Evolutionary conservation across 2,113 vertebrate genomes (phyloP).

Genomic region (Hirundichthys speculiger): DNA sequence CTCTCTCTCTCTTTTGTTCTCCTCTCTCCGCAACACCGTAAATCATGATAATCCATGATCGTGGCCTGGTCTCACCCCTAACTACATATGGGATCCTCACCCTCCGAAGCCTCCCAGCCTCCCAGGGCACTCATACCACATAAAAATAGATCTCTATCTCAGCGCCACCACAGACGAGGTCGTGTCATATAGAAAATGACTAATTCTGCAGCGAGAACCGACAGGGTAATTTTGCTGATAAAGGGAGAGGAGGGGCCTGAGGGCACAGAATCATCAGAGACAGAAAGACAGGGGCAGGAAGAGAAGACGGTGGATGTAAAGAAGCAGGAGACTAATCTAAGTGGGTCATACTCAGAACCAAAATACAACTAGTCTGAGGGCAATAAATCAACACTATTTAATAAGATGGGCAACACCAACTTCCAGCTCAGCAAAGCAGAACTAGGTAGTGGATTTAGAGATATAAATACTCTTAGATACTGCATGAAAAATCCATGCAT

Average conservation of each 20-base stretch:
- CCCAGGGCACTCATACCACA: slow-evolving; percentile 72
- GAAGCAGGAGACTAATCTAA: slow-evolving; percentile 59
- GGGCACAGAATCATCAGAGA: slow-evolving; percentile 57
- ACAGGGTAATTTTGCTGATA: slow-evolving; percentile 78
- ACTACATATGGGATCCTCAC: slow-evolving; percentile 75
- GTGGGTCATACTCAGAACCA: slow-evolving; percentile 68
- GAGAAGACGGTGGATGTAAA: slow-evolving; percentile 46
- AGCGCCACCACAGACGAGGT: slow-evolving; percentile 75
- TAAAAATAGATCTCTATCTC: slow-evolving; percentile 80
- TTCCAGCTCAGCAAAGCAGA: slow-evolving; percentile 60
- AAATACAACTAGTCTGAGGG: slow-evolving; percentile 69
- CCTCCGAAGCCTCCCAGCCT: slow-evolving; percentile 67
- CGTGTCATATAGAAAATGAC: slow-evolving; percentile 78
- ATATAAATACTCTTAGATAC: not conserved
- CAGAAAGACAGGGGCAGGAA: slow-evolving; percentile 49
- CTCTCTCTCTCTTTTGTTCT: slow-evolving; percentile 11
- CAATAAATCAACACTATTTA: slow-evolving; percentile 75
- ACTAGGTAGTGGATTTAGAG: slow-evolving; percentile 37
- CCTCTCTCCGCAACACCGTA: slow-evolving; percentile 62
- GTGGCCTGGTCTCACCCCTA: slow-evolving; percentile 76
- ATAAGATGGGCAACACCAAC: slow-evolving; percentile 56
- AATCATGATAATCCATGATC: slow-evolving; percentile 80
- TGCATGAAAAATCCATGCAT: no score
- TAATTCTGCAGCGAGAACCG: slow-evolving; percentile 69
- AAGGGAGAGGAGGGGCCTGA: slow-evolving; percentile 60